These are phyloP conservation scores for Dreissena rostriformis DNA, from an alignment of 1,140 invertebrate genomes.

Conservation along the genomic window DNA sequence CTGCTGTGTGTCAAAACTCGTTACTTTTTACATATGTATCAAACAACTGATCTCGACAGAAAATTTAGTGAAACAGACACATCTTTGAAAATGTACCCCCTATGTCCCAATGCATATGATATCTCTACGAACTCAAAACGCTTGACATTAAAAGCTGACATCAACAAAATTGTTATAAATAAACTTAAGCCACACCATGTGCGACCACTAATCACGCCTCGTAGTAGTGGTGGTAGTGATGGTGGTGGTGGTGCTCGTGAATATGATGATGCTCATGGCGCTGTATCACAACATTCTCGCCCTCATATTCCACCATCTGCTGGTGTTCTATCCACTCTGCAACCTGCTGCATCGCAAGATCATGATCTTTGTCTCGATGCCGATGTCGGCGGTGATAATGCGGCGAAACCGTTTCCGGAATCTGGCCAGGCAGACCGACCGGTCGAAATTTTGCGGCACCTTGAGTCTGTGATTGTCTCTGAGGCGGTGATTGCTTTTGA, in stretches of 20 bases:
- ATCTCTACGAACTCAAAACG: no score
- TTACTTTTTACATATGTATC: no score
- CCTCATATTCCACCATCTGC: constrained; percentile 73
- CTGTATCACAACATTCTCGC: constrained; percentile 77
- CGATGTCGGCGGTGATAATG: constrained; percentile 84
- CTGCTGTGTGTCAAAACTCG: no score
- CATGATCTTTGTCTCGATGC: constrained; percentile 87
- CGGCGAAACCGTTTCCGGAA: constrained; percentile 73
- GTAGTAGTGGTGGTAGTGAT: constrained; percentile 90
- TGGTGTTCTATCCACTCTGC: constrained; percentile 82
- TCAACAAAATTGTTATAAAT: no score
- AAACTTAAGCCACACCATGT: no score
- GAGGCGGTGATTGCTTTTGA: neutral
- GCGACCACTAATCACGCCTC: constrained; percentile 69
- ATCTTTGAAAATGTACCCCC: no score
- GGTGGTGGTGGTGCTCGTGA: constrained; percentile 91
- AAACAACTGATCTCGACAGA: no score
- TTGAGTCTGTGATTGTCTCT: constrained; percentile 37
- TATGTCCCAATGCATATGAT: no score
- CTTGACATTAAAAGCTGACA: no score
- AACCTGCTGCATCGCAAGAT: constrained; percentile 87
- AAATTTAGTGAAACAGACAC: no score
- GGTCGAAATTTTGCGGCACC: constrained; percentile 68
- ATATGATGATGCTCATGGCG: constrained; percentile 86
- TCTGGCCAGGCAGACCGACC: constrained; percentile 72